Conservation (phyloP, 1,140 invertebrate species). For the Caerostris darwini region DNA sequence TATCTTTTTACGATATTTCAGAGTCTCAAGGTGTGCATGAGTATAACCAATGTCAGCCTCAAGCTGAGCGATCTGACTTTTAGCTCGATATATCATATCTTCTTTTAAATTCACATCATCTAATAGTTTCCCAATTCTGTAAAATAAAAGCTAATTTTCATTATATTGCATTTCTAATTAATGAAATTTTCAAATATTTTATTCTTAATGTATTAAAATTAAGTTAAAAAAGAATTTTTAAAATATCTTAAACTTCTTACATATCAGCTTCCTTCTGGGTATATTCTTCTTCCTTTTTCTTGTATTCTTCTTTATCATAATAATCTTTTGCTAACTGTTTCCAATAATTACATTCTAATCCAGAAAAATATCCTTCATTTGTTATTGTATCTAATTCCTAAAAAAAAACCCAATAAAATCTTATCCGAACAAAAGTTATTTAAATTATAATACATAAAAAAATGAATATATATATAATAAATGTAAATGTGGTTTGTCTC, state of each 20-base stretch:
- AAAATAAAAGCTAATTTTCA: not conserved
- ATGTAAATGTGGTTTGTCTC: too few relatives aligned
- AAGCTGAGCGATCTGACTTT: slow-evolving; percentile 57
- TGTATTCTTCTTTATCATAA: slow-evolving; percentile 51
- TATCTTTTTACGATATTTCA: slow-evolving; percentile 55
- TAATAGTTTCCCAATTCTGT: slow-evolving; percentile 34
- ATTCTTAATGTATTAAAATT: too few relatives aligned
- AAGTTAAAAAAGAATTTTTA: too few relatives aligned
- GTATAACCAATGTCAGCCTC: slow-evolving; percentile 57
- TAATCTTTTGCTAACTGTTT: slow-evolving; percentile 63
- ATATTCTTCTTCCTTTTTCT: slow-evolving; percentile 58
- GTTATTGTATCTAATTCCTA: not conserved
- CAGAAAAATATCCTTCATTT: slow-evolving; percentile 22
- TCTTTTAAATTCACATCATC: slow-evolving; percentile 61
- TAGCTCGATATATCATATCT: slow-evolving; percentile 30
- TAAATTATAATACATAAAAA: not conserved
- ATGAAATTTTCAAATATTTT: too few relatives aligned
- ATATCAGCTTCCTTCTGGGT: slow-evolving; percentile 63
- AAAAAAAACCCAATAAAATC: not conserved
- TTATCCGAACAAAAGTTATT: not conserved
- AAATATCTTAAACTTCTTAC: not conserved
- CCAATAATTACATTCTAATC: slow-evolving; percentile 68
- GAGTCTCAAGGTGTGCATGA: slow-evolving; percentile 51
- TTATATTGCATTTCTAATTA: too few relatives aligned
- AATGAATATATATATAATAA: not conserved